Percentiles rank a stretch among this genome's conserved stretches.
Conservation (phyloP, 2,888 invertebrate species). For the Parascotia fuliginaria region DNA sequence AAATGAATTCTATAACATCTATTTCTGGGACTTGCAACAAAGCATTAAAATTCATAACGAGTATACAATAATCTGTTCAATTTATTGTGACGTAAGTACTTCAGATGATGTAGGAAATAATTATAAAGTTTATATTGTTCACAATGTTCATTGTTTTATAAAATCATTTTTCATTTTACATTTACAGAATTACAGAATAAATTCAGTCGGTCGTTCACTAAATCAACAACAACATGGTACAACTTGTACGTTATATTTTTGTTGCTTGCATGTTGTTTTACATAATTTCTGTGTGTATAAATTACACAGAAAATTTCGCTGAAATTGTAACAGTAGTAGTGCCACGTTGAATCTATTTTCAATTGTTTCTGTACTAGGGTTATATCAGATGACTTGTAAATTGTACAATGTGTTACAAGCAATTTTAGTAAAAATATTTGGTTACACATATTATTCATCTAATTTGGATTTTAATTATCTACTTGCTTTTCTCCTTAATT, state of each 20-base stretch:
- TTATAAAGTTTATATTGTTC: too few relatives aligned
- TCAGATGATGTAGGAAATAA: too few relatives aligned
- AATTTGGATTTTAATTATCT: too few relatives aligned
- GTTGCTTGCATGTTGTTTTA: not conserved
- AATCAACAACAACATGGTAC: not conserved
- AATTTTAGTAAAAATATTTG: not conserved
- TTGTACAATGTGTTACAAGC: not conserved
- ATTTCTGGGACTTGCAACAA: too few relatives aligned
- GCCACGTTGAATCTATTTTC: not conserved
- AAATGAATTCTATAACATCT: too few relatives aligned
- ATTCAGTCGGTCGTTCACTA: not conserved
- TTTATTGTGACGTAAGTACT: too few relatives aligned
- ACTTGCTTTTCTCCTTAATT: too few relatives aligned
- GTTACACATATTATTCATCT: too few relatives aligned
- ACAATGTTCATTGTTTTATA: too few relatives aligned
- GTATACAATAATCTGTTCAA: too few relatives aligned
- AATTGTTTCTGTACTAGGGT: not conserved
- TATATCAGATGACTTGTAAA: not conserved
- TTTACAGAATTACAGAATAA: not conserved
- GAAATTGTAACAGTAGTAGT: constrained; percentile 1
- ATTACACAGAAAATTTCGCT: constrained; percentile 6
- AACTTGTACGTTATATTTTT: not conserved
- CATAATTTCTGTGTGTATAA: constrained; percentile 7
- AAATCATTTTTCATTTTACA: not conserved
- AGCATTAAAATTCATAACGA: too few relatives aligned